Conservation (phyloP, 2,888 invertebrate genomes). For the Limnephilus rhombicus region DNA sequence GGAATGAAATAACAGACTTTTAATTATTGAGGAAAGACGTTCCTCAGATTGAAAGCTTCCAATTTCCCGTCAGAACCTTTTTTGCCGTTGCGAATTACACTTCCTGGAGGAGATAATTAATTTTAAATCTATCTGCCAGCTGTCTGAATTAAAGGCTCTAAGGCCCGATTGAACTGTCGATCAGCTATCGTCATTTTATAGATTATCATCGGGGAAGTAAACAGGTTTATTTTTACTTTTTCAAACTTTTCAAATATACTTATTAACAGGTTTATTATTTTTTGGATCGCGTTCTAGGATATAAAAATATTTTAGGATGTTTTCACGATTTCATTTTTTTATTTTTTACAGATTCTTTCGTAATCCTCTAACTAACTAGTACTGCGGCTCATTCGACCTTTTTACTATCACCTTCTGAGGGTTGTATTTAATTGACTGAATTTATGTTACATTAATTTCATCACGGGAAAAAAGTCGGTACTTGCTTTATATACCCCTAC, state of each 20-base stretch:
- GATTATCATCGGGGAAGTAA: background rate
- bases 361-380: too few relatives aligned
- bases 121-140: conserved; percentile 34
- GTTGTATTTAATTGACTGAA: too few relatives aligned
- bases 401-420: too few relatives aligned
- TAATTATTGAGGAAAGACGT: conserved; percentile 43
- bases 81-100: conserved; percentile 11
- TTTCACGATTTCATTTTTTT: background rate
- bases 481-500: too few relatives aligned
- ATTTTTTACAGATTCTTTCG: too few relatives aligned
- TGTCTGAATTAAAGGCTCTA: conserved; percentile 9
- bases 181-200: background rate
- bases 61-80: conserved; percentile 20
- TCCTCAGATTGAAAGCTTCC: conserved; percentile 34
- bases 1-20: conserved; percentile 43
- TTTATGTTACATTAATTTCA: too few relatives aligned
- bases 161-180: conserved; percentile 7
- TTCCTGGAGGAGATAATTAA: conserved; percentile 29
- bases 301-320: background rate
- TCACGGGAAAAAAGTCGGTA: too few relatives aligned
- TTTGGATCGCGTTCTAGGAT: background rate
- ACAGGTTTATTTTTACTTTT: background rate
- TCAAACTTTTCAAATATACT: too few relatives aligned
- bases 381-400: too few relatives aligned
- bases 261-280: background rate